These are phyloP conservation scores for Xylophagus ater DNA, from an alignment of 2,888 invertebrate species.

Conservation along the genomic window DNA sequence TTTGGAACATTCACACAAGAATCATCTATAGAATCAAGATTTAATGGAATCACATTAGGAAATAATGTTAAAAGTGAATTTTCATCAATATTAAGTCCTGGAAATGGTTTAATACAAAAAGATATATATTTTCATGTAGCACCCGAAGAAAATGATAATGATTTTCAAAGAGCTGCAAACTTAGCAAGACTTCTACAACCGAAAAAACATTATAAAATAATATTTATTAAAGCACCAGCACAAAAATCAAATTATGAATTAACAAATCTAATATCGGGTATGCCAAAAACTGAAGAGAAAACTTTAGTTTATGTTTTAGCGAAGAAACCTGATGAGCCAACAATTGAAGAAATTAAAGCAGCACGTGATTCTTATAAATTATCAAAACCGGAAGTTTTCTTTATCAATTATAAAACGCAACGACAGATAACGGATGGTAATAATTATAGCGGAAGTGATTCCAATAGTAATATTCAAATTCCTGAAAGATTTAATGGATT, in stretches of 20 bases:
- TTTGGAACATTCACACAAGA: too few relatives aligned
- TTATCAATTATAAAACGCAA: slow-evolving; percentile 61
- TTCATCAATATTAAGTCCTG: too few relatives aligned
- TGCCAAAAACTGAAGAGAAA: slow-evolving; percentile 49
- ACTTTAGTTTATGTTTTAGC: slow-evolving; percentile 58
- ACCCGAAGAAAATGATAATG: slow-evolving; percentile 64
- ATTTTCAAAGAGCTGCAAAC: slow-evolving; percentile 39
- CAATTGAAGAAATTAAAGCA: slow-evolving; percentile 49
- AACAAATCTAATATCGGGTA: slow-evolving; percentile 41
- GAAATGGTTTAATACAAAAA: slow-evolving; percentile 57
- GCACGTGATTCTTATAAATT: slow-evolving; percentile 47
- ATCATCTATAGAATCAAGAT: too few relatives aligned
- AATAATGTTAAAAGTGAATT: too few relatives aligned
- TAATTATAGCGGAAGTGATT: too few relatives aligned
- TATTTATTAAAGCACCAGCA: slow-evolving; percentile 57
- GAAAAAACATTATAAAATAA: slow-evolving; percentile 63
- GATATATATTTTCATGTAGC: slow-evolving; percentile 82
- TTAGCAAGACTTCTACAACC: slow-evolving; percentile 47
- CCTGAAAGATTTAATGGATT: too few relatives aligned
- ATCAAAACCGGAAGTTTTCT: slow-evolving; percentile 59
- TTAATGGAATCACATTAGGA: too few relatives aligned
- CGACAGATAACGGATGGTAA: too few relatives aligned
- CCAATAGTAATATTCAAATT: too few relatives aligned
- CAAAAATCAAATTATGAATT: slow-evolving; percentile 50
- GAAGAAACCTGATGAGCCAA: slow-evolving; percentile 56